phyloP scores from a whole-genome alignment of 2,888 invertebrate species.

The Bibio marci region DNA sequence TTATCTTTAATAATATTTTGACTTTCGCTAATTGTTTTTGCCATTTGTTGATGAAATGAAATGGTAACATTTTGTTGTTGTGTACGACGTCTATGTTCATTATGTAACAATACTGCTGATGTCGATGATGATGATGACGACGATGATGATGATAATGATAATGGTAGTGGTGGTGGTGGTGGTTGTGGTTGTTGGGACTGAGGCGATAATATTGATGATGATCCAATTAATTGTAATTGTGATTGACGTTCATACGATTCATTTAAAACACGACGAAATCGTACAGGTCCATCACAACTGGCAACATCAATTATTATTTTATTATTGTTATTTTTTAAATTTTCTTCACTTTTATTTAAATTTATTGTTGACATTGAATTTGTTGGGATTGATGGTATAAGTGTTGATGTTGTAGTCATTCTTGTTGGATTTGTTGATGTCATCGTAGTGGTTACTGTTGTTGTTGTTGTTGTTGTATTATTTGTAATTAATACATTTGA shows the following conservation, averaged over 20 bases:
- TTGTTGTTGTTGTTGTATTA: not conserved
- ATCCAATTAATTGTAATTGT: not conserved
- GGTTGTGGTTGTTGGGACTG: not conserved
- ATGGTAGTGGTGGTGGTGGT: constrained; percentile 15
- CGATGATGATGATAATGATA: constrained; percentile 18
- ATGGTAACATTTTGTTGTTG: constrained; percentile 24
- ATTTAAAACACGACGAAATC: constrained; percentile 71
- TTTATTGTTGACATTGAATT: not conserved
- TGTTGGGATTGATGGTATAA: not conserved
- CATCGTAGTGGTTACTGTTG: no score
- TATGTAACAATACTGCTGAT: constrained; percentile 24
- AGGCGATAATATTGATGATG: not conserved
- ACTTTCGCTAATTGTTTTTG: constrained; percentile 23
- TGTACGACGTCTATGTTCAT: constrained; percentile 21
- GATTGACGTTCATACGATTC: constrained; percentile 45
- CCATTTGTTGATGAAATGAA: constrained; percentile 31
- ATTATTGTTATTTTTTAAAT: constrained; percentile 5
- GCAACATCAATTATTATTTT: constrained; percentile 68
- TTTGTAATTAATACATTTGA: no score
- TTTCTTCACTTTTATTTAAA: not conserved
- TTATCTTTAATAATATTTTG: constrained; percentile 5
- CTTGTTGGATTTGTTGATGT: not conserved
- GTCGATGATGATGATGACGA: constrained; percentile 27
- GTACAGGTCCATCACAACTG: constrained; percentile 79
- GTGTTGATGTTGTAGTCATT: not conserved